Conservation (phyloP, 2,113 vertebrate genomes). For the Zonotrichia leucophrys region DNA sequence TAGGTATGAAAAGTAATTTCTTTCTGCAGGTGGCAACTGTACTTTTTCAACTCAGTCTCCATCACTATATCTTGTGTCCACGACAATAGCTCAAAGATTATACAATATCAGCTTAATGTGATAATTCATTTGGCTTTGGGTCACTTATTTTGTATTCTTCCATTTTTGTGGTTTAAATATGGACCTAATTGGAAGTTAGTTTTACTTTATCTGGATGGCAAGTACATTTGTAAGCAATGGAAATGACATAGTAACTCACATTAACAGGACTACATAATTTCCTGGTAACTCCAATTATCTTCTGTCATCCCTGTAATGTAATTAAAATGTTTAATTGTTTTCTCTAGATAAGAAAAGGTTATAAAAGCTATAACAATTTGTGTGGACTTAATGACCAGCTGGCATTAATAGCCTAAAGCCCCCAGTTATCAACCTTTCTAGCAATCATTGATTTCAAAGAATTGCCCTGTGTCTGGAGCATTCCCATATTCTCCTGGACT, state of each 20-base stretch:
- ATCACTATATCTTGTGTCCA: background rate
- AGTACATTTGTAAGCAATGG: constrained; percentile 46
- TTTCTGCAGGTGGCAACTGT: background rate
- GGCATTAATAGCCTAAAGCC: constrained; percentile 44
- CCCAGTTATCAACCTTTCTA: constrained; percentile 33
- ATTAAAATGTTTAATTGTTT: constrained; percentile 71
- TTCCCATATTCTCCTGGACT: constrained; percentile 19
- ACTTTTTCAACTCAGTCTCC: background rate
- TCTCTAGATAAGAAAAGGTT: constrained; percentile 61
- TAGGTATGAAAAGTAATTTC: background rate
- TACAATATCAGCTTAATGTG: background rate
- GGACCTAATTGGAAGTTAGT: background rate
- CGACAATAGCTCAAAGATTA: background rate
- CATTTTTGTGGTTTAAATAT: background rate
- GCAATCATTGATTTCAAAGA: constrained; percentile 34
- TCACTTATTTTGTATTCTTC: background rate
- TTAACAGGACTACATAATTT: constrained; percentile 54
- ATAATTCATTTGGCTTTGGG: background rate
- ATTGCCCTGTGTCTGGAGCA: background rate
- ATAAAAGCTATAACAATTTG: constrained; percentile 60
- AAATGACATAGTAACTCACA: constrained; percentile 50
- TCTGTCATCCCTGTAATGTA: constrained; percentile 57
- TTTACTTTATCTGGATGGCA: constrained; percentile 18
- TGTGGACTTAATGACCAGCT: constrained; percentile 64
- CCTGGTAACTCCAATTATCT: constrained; percentile 62